Percentiles rank a stretch among this genome's conserved stretches.
phyloP scores from a whole-genome alignment of 2,113 vertebrate genomes.

The Ginglymostoma cirratum region DNA sequence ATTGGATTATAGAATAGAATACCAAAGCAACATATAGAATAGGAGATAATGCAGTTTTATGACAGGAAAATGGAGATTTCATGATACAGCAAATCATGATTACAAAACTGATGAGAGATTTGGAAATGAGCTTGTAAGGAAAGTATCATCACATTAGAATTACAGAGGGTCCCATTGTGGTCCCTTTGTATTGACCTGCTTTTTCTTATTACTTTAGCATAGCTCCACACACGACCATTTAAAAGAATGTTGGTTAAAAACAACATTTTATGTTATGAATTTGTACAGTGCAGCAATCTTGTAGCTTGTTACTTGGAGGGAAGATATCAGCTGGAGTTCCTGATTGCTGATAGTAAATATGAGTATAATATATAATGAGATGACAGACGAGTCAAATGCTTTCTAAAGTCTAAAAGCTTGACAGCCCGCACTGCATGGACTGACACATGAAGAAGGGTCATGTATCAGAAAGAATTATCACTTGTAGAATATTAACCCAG shows the following conservation, averaged over 20 bases:
- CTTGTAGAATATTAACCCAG: not conserved
- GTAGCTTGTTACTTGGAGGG: not conserved
- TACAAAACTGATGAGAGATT: not conserved
- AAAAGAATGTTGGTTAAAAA: not conserved
- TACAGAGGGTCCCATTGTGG: not conserved
- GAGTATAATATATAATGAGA: not conserved
- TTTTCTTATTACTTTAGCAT: not conserved
- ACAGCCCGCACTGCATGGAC: not conserved
- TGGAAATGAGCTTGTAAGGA: not conserved
- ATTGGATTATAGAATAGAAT: not conserved
- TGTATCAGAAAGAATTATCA: not conserved
- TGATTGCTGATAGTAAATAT: not conserved
- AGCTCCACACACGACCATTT: not conserved
- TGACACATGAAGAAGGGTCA: not conserved
- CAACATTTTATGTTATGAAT: not conserved
- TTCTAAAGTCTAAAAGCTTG: not conserved
- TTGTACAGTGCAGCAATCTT: not conserved
- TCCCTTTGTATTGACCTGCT: not conserved
- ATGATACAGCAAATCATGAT: not conserved
- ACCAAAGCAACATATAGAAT: not conserved
- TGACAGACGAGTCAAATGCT: not conserved
- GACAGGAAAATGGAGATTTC: not conserved
- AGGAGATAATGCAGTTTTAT: not conserved
- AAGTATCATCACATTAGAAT: not conserved
- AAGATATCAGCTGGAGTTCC: not conserved